A percentile compares a stretch with the other conserved stretches of the same genome.
These are phyloP conservation scores for Lycia hirtaria DNA, from an alignment of 2,888 invertebrate genomes.

Conservation along the genomic window DNA sequence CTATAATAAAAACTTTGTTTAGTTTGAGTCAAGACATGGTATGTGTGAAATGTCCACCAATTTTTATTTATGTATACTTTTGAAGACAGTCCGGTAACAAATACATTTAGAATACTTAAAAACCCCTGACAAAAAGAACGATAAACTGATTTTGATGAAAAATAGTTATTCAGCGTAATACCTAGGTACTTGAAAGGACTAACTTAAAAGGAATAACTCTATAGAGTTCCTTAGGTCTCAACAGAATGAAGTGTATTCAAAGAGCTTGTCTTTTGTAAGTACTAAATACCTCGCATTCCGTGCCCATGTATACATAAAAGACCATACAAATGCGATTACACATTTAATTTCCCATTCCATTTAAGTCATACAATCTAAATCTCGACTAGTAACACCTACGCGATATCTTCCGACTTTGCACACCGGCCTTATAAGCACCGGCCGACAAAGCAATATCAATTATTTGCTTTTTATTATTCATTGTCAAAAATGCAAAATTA, in stretches of 20 bases:
- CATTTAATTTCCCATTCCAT: slow-evolving; percentile 23
- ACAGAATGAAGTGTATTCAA: background rate
- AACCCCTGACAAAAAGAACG: no score
- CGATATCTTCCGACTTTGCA: slow-evolving; percentile 28
- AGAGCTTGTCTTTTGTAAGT: background rate
- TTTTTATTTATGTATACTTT: no score
- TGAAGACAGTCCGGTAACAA: no score
- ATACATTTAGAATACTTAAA: no score
- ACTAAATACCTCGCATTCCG: background rate
- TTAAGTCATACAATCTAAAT: slow-evolving; percentile 27
- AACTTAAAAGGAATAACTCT: background rate
- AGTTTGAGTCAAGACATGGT: no score
- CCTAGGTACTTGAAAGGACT: background rate
- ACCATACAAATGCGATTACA: slow-evolving; percentile 4
- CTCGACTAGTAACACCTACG: slow-evolving; percentile 25
- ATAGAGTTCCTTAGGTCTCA: background rate
- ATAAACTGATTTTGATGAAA: no score
- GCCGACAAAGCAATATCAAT: no score
- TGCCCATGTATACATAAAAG: slow-evolving; percentile 9
- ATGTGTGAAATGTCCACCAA: no score
- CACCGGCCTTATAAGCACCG: slow-evolving; percentile 25
- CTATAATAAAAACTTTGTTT: no score
- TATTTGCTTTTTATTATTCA: no score
- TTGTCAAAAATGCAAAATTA: no score
- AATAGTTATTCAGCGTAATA: no score